Conservation (phyloP, 1,140 invertebrate genomes). For the Drosophila mojavensis region DNA sequence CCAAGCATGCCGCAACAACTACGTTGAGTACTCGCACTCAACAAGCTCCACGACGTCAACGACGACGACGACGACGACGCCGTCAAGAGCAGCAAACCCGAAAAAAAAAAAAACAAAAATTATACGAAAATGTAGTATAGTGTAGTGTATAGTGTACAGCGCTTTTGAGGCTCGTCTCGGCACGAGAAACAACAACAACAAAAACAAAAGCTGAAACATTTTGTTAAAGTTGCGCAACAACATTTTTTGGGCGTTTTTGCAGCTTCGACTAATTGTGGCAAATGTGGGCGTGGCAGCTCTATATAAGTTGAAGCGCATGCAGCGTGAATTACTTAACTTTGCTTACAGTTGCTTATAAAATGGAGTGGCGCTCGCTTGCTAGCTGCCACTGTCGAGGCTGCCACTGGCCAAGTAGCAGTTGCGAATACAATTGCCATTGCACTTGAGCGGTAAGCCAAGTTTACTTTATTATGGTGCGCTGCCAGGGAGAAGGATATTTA, state of each 20-base stretch:
- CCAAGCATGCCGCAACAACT: conserved; percentile 72
- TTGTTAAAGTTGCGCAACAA: conserved; percentile 66
- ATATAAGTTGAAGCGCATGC: neutral
- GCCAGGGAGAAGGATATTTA: neutral
- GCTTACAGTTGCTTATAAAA: conserved; percentile 54
- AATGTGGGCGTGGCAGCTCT: conserved; percentile 29
- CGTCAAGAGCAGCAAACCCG: conserved; percentile 61
- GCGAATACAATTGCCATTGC: conserved; percentile 74
- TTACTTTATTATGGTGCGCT: conserved; percentile 72
- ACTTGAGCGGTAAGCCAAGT: conserved; percentile 74
- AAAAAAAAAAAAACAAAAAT: conserved; percentile 42
- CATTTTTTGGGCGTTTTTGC: conserved; percentile 23
- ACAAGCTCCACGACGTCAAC: conserved; percentile 45
- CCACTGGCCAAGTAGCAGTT: conserved; percentile 33
- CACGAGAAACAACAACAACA: conserved; percentile 49
- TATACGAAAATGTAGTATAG: conserved; percentile 35
- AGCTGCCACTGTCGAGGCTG: neutral
- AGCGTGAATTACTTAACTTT: conserved; percentile 66
- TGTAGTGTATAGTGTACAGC: conserved; percentile 12
- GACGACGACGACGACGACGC: conserved; percentile 23
- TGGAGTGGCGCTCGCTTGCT: conserved; percentile 36
- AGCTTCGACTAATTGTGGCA: conserved; percentile 64
- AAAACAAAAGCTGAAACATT: conserved; percentile 49
- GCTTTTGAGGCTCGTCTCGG: conserved; percentile 12
- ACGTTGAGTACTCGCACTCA: conserved; percentile 69